These are phyloP conservation scores for Platalea minor DNA, from an alignment of 2,797 vertebrate species.

Conservation along the genomic window DNA sequence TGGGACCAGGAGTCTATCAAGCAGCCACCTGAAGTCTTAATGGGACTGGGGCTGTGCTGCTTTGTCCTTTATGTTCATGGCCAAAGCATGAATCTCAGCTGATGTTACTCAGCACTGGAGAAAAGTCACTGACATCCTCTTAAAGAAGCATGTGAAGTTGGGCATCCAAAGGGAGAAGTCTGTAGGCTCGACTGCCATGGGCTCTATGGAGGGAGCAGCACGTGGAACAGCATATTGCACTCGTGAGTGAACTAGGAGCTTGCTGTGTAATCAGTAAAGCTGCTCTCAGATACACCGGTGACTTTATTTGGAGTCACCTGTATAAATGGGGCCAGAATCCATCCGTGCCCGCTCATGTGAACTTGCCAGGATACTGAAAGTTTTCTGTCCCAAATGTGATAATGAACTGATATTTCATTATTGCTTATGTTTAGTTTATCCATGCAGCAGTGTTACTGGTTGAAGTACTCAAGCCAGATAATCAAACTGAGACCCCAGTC, in stretches of 20 bases:
- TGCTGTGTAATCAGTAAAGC: neutral
- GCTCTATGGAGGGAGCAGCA: neutral
- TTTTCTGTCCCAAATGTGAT: neutral
- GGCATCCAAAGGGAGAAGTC: neutral
- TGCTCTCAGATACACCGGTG: neutral
- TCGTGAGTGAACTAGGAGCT: neutral
- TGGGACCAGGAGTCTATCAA: neutral
- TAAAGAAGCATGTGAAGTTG: neutral
- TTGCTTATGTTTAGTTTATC: neutral
- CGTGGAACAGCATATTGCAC: fast-evolving
- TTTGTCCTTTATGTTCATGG: neutral
- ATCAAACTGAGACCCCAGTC: neutral
- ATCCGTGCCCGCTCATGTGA: fast-evolving
- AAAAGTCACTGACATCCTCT: neutral
- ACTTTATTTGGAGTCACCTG: neutral
- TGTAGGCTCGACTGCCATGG: neutral
- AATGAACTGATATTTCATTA: neutral
- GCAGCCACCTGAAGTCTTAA: neutral
- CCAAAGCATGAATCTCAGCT: neutral
- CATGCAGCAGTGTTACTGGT: neutral
- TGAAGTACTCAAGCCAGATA: neutral
- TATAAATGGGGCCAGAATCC: neutral
- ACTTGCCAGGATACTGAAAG: neutral
- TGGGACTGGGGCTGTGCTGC: fast-evolving
- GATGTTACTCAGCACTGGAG: neutral